Conservation (phyloP, 64 coral and sea anemone genomes). For the Cladopsammia gracilis region DNA sequence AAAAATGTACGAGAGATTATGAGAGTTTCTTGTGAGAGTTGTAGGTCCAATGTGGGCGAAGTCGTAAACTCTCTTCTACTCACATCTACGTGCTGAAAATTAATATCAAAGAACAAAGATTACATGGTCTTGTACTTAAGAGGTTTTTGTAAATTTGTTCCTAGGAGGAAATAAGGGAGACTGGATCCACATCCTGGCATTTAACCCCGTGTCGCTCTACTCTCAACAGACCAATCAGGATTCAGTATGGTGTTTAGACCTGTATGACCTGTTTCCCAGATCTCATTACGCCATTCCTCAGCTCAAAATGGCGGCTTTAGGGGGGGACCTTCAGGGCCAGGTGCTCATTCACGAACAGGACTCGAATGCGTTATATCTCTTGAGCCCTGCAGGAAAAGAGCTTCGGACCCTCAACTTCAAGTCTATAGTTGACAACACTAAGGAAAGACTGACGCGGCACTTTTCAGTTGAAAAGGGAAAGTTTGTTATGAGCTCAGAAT, state of each 20-base stretch:
- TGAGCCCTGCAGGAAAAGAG: conserved; percentile 55
- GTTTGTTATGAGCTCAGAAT: conserved; percentile 80
- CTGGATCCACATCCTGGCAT: conserved; percentile 89
- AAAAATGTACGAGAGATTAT: no score
- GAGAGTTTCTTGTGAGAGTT: no score
- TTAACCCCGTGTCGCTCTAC: conserved; percentile 87
- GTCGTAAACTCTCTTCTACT: no score
- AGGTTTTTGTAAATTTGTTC: not conserved
- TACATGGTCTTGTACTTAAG: no score
- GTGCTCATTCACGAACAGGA: conserved; percentile 88
- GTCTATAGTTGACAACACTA: conserved; percentile 81
- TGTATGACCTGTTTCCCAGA: conserved; percentile 86
- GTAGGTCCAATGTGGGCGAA: no score
- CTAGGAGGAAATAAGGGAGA: conserved; percentile 85
- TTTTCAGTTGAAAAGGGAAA: conserved; percentile 83
- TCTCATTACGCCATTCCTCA: conserved; percentile 70
- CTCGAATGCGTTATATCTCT: conserved; percentile 78
- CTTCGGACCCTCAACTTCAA: conserved; percentile 74
- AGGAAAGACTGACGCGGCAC: conserved; percentile 86
- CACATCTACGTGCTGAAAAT: no score
- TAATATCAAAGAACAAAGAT: no score
- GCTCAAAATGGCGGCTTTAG: conserved; percentile 88
- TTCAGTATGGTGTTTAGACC: conserved; percentile 73
- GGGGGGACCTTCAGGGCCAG: conserved; percentile 74
- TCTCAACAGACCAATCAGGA: conserved; percentile 92